Evolutionary conservation across 2,113 vertebrate species (phyloP).

Genomic region (Chunga burmeisteri): DNA sequence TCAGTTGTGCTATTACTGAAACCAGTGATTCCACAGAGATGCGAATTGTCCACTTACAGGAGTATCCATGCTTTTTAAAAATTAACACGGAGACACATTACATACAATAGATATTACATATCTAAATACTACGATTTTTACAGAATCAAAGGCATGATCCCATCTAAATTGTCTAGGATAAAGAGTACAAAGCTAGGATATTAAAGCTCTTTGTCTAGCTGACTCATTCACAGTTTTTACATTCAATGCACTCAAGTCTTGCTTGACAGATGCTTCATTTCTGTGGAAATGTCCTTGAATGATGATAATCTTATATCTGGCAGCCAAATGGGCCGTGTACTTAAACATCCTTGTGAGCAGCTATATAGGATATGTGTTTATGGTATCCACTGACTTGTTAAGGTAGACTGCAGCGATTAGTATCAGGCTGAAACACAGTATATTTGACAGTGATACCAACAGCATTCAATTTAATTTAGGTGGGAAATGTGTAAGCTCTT

Average conservation of each 20-base stretch:
- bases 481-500: background rate
- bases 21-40: background rate
- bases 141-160: background rate
- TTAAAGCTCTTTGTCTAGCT: background rate
- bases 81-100: background rate
- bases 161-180: background rate
- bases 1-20: background rate
- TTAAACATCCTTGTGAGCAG: background rate
- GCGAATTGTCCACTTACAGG: background rate
- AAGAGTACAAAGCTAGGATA: background rate
- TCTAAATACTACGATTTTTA: background rate
- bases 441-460: constrained; percentile 16
- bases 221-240: background rate
- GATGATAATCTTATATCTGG: constrained; percentile 53
- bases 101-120: background rate
- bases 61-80: background rate
- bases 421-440: background rate
- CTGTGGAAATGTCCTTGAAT: constrained; percentile 34
- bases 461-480: background rate
- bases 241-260: background rate
- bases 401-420: constrained; percentile 1
- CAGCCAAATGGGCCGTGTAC: background rate
- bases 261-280: constrained; percentile 37
- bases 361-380: background rate
- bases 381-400: background rate